These are phyloP conservation scores for Spilarctia lutea DNA, from an alignment of 2,888 invertebrate genomes.

Conservation along the genomic window DNA sequence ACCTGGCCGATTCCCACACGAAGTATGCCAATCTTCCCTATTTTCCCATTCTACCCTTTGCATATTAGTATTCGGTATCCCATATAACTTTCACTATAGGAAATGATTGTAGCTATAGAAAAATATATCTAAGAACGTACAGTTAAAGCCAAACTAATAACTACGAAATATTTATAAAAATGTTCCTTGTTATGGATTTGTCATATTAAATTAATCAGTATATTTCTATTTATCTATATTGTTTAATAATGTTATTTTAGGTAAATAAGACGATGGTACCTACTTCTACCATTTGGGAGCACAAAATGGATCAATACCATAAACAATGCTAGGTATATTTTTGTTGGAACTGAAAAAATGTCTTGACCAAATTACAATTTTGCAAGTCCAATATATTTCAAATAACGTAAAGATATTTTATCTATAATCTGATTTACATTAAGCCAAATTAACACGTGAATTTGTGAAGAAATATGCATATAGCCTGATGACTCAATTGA, in stretches of 20 bases:
- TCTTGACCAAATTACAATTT: conserved; percentile 26
- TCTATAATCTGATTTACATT: conserved; percentile 5
- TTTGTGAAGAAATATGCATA: not conserved
- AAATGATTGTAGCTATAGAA: not conserved
- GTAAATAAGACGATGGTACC: conserved; percentile 32
- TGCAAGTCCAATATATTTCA: conserved; percentile 15
- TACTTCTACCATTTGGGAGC: conserved; percentile 64
- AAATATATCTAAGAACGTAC: conserved; percentile 10
- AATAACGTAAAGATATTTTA: conserved; percentile 19
- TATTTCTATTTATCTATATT: conserved; percentile 51
- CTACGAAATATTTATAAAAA: conserved; percentile 54
- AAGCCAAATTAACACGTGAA: not conserved
- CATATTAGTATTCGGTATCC: not conserved
- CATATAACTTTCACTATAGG: not conserved
- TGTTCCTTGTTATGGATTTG: conserved; percentile 81
- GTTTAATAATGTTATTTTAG: conserved; percentile 42
- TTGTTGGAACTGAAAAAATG: conserved; percentile 50
- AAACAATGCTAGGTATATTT: conserved; percentile 54
- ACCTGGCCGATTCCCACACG: not conserved
- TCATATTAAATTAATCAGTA: conserved; percentile 57
- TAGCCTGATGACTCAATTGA: conserved; percentile 18
- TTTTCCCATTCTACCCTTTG: not conserved
- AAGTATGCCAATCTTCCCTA: not conserved
- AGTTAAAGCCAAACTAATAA: conserved; percentile 48
- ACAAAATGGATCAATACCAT: conserved; percentile 70